A percentile compares a stretch with the other conserved stretches of the same genome.
These are phyloP conservation scores for Tinea semifulvella DNA, from an alignment of 2,888 invertebrate species.

Conservation along the genomic window DNA sequence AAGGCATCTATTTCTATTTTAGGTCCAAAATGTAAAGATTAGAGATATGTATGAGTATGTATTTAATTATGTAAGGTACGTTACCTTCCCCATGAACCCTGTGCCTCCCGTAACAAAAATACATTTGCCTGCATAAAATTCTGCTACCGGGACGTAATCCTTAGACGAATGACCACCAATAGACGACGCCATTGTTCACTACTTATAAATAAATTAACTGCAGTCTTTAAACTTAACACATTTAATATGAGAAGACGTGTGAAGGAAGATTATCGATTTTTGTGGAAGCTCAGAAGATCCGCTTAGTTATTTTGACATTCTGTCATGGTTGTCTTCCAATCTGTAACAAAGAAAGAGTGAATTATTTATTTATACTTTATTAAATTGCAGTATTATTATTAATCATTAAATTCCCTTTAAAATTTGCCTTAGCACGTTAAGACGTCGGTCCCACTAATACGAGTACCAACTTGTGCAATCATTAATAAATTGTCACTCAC, in stretches of 20 bases:
- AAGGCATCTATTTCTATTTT: too few species aligned
- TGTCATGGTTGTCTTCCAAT: not conserved
- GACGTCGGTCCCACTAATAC: too few species aligned
- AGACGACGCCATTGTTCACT: slow-evolving; percentile 53
- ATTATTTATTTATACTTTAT: too few species aligned
- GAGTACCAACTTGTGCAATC: too few species aligned
- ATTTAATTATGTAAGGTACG: too few species aligned
- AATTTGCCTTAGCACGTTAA: too few species aligned
- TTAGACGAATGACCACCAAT: slow-evolving; percentile 35
- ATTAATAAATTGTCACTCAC: too few species aligned
- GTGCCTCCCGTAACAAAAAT: slow-evolving; percentile 87
- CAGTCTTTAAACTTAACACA: not conserved
- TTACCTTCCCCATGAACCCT: slow-evolving; percentile 88
- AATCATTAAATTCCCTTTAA: too few species aligned
- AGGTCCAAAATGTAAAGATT: too few species aligned
- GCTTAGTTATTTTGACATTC: not conserved
- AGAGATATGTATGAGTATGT: too few species aligned
- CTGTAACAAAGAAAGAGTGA: slow-evolving; percentile 4
- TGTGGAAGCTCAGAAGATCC: not conserved
- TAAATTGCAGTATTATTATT: too few species aligned
- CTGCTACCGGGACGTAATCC: slow-evolving; percentile 65
- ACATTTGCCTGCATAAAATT: slow-evolving; percentile 76
- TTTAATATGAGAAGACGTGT: not conserved
- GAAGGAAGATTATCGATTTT: not conserved
- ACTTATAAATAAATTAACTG: not conserved